phyloP scores from a whole-genome alignment of 1,140 invertebrate genomes.

The Diploscapter pachys region DNA sequence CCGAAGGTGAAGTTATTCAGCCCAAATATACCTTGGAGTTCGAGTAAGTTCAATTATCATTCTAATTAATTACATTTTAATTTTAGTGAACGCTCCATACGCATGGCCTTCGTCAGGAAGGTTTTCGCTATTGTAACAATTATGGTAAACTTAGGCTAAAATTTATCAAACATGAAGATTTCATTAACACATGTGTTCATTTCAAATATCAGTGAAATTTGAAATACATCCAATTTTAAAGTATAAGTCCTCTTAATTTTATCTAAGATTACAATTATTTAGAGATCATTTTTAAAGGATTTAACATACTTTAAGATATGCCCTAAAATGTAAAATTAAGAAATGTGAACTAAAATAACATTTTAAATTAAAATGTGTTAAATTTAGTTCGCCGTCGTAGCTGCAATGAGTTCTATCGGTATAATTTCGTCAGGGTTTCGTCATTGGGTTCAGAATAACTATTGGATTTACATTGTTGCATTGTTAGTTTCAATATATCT shows the following conservation, averaged over 20 bases:
- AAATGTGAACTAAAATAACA: background rate
- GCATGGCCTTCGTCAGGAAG: conserved; percentile 51
- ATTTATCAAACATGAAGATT: too few species aligned
- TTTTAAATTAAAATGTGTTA: background rate
- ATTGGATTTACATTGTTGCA: conserved; percentile 38
- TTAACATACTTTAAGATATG: too few species aligned
- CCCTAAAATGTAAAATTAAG: too few species aligned
- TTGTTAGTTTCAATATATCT: conserved; percentile 36
- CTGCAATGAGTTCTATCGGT: conserved; percentile 48
- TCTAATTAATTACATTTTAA: background rate
- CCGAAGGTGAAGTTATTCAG: too few species aligned
- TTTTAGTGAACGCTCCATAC: conserved; percentile 49
- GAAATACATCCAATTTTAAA: too few species aligned
- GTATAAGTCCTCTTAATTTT: too few species aligned
- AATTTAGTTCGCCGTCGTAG: conserved; percentile 50
- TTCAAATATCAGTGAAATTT: too few species aligned
- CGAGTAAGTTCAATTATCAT: background rate
- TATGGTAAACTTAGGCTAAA: conserved; percentile 32
- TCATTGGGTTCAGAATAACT: conserved; percentile 8
- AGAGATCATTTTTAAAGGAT: background rate
- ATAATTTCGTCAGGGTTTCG: conserved; percentile 39
- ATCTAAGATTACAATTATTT: background rate
- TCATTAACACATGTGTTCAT: too few species aligned
- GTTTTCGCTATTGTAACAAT: conserved; percentile 49
- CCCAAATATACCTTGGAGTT: conserved; percentile 7